Conservation (phyloP, 2,888 invertebrate genomes). For the Xanthostigma xanthostigma region DNA sequence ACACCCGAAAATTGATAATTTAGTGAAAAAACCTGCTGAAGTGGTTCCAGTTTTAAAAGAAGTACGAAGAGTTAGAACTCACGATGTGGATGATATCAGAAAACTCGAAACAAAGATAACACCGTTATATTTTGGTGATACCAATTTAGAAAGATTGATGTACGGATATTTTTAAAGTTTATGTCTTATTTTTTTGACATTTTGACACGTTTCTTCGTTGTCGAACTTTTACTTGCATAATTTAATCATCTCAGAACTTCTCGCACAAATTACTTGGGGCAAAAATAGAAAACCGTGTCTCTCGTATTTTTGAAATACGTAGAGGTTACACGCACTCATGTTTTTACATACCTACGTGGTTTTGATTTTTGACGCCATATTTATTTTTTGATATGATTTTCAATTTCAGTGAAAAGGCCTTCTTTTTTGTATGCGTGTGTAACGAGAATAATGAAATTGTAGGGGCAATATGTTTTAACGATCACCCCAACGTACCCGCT, state of each 20-base stretch:
- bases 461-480: conserved; percentile 24
- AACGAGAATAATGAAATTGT: conserved; percentile 17
- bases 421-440: conserved; percentile 30
- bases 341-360: background rate
- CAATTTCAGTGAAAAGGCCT: conserved; percentile 32
- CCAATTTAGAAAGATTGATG: conserved; percentile 19
- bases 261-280: no score
- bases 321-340: no score
- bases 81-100: conserved; percentile 19
- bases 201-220: no score
- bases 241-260: no score
- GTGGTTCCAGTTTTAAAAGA: background rate
- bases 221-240: no score
- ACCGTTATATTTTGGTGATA: conserved; percentile 21
- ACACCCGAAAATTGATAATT: no score
- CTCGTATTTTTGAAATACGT: no score
- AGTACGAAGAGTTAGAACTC: conserved; percentile 13
- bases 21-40: background rate
- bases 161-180: conserved; percentile 14
- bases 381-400: background rate
- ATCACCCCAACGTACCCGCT: conserved; percentile 39
- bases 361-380: background rate
- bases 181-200: no score
- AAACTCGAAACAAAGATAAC: conserved; percentile 18
- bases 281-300: no score